Conservation (phyloP, 2,113 vertebrate species). For the Erpornis zantholeuca region DNA sequence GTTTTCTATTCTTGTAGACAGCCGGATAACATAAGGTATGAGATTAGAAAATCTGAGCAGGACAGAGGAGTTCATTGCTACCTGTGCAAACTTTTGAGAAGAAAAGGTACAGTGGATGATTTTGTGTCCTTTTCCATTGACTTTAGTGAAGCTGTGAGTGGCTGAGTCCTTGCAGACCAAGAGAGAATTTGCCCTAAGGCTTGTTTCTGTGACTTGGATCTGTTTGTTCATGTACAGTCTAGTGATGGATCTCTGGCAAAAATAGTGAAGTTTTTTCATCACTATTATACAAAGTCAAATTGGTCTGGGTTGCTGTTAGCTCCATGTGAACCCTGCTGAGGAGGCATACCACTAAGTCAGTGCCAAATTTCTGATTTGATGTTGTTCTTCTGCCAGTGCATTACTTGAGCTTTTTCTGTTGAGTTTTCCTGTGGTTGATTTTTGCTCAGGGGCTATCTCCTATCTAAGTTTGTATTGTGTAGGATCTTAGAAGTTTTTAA, state of each 20-base stretch:
- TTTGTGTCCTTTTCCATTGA: neutral
- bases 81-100: neutral
- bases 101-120: neutral
- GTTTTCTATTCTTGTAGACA: neutral
- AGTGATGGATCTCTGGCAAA: conserved; percentile 32
- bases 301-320: conserved; percentile 7
- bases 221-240: neutral
- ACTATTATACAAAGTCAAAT: neutral
- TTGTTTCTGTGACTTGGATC: neutral
- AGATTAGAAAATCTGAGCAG: neutral
- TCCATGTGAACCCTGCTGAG: neutral
- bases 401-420: neutral
- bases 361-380: neutral
- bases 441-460: neutral
- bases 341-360: neutral
- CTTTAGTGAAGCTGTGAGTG: neutral
- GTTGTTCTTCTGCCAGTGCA: neutral
- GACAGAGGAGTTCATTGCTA: neutral
- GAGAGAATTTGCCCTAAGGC: conserved; percentile 20
- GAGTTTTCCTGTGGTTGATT: neutral
- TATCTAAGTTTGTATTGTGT: neutral
- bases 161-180: neutral
- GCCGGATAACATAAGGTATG: accelerated
- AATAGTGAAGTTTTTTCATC: neutral
- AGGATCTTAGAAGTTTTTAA: neutral